Evolutionary conservation across 2,888 invertebrate species (phyloP).

Genomic region (Disparrhopalites patrizii): DNA sequence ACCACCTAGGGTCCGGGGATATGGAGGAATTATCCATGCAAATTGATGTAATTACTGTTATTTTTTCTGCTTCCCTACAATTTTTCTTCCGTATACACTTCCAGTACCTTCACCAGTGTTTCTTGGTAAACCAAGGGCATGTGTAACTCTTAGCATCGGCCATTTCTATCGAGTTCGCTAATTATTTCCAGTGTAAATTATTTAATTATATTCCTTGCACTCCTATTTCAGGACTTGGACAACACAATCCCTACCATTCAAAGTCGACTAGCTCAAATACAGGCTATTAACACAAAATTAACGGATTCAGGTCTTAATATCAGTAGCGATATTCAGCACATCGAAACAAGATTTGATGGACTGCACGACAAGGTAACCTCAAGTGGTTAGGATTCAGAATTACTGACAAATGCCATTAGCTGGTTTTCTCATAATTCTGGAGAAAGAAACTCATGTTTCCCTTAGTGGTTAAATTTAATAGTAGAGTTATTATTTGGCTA

Average conservation of each 20-base stretch:
- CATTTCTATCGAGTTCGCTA: no score
- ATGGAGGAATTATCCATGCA: constrained; percentile 90
- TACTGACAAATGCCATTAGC: no score
- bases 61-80: no score
- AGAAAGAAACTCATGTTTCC: no score
- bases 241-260: constrained; percentile 29
- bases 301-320: constrained; percentile 19
- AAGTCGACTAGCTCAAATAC: constrained; percentile 22
- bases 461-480: no score
- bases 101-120: no score
- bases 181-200: neutral
- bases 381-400: no score
- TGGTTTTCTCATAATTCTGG: no score
- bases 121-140: no score
- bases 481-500: no score
- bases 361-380: constrained; percentile 26
- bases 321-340: constrained; percentile 14
- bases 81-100: no score
- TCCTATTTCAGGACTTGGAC: constrained; percentile 20
- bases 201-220: neutral
- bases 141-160: no score
- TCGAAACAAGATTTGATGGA: constrained; percentile 19
- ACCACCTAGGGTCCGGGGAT: constrained; percentile 66
- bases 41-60: constrained; percentile 78
- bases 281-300: constrained; percentile 16